Base-by-base conservation (phyloP, 2,888 invertebrate species). In the Cantharis rufa region DNA sequence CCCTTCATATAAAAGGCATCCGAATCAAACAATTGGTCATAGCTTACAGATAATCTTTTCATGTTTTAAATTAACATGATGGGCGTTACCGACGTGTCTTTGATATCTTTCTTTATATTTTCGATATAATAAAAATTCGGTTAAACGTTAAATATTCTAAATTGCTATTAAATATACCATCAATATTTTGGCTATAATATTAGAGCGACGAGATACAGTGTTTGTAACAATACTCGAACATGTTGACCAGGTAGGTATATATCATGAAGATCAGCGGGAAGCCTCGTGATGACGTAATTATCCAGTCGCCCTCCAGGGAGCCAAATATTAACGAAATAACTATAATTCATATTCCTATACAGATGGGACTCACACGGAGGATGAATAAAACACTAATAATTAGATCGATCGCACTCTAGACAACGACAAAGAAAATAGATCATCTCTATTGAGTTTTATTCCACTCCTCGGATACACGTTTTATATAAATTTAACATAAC, bases 271-370 rank as follows among this genome's bases (percentile, higher is more conserved):
- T 48, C 84, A 82, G 82, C 84, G 82, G 83, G 84, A 79, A 78
- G 83, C 82, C 82, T 80, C 80, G 82, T 85, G 85, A 86, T 86
- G 86, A 87, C 87, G 86, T 86, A 86, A 87, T 87, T 86, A 86
- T 84, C 85, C 82, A 83, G 84, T 81, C 84, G 81, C 83, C 81
- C 85, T 83, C 80, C 84, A 83, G 86, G 86, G 86, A 85, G 85
- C 83, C 82, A 82, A 80, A 85, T 84, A 86, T 86, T 85, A 85
- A 86, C 85, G 83, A 84, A 85, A 85, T 84, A 83, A 84, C 84
- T 81, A 86, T 87, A 87, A 85, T 83, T 87, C 85, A 86, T 84
- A 84, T 82, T 81, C 81, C 21, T 66, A 66, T 82, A 82, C 82
- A 78, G 82, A 80, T 78, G 76, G 84, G 82, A 82, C 82, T 82